A percentile compares a stretch with the other conserved stretches of the same genome.
Conservation (phyloP, 2,888 invertebrate species). For the Nemotelus pantherinus region DNA sequence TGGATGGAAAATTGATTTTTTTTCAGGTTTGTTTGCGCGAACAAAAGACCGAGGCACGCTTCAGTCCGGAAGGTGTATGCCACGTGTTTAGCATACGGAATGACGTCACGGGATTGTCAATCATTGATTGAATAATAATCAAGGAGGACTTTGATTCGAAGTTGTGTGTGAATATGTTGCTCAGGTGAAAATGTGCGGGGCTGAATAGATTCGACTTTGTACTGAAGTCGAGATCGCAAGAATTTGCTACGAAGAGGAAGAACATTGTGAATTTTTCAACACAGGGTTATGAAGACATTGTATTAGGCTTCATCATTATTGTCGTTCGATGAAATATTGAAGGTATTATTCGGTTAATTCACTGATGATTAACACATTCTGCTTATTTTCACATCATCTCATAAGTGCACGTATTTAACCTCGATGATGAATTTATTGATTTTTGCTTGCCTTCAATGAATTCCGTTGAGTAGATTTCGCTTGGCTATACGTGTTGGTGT, state of each 20-base stretch:
- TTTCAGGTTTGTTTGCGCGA: conserved; percentile 36
- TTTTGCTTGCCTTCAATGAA: conserved; percentile 8
- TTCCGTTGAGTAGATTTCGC: background rate
- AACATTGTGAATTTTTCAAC: background rate
- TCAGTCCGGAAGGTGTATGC: conserved; percentile 53
- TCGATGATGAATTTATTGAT: conserved; percentile 18
- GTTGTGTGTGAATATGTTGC: background rate
- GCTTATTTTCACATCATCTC: background rate
- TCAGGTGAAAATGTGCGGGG: background rate
- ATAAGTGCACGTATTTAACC: conserved; percentile 40
- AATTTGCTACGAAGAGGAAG: conserved; percentile 15
- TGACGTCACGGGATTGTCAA: conserved; percentile 53
- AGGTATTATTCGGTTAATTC: conserved; percentile 41
- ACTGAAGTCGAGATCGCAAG: conserved; percentile 10
- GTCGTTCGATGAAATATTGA: conserved; percentile 29
- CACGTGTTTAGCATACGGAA: conserved; percentile 53
- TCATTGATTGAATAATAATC: conserved; percentile 50
- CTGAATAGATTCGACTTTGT: background rate
- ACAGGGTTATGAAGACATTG: background rate
- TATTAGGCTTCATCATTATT: background rate
- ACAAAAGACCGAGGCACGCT: conserved; percentile 52
- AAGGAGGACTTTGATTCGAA: conserved; percentile 23
- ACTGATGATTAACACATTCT: conserved; percentile 51
- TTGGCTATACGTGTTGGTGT: too few relatives aligned
- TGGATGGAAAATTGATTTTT: conserved; percentile 51